Evolutionary conservation across 2,113 vertebrate species (phyloP), one percentile per base, ranked within the genome.

Genomic region (Eurystomus gularis): DNA sequence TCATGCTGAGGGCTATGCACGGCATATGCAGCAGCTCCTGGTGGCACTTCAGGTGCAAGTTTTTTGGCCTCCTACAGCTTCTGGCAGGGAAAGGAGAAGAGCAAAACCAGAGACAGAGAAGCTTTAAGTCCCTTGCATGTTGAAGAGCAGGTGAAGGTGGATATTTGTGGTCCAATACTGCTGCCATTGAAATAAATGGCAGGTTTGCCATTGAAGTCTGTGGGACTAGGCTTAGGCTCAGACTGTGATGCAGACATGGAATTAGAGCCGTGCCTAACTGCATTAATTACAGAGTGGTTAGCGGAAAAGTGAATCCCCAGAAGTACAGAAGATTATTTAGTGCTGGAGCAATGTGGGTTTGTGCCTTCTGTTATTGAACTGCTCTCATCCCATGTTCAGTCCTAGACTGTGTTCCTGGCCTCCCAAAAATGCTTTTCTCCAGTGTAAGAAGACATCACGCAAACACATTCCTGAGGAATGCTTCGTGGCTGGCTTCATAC

Each of bases 361-460:
- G 0, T 77, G 87, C n/a, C 42, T 92, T 55, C 71, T 83, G 35
- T 49, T 92, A 35, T 4, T 70, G 75, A 23, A 2, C 55, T 55
- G 33, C 76, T 82, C 44, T 78, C 61, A 52, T 17, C 20, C 15
- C 0, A 0, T 3, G 17, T 20, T 71, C 15, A 37, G 28, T 42
- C 42, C 55, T 35, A 24, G 31, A 28, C 51, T 2, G 3, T 49
- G 78, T 37, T 82, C 60, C 88, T 31, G 81, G 76, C 58, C 55
- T 78, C 76, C 49, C 72, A 23, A 55, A 93, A 90, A 64, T 6
- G 16, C 25, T 65, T 51, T 69, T 54, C 42, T 86, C 35, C 60
- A 0, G 0, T n/a, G 17, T 52, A 44, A 64, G 48, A 35, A 2
- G 46, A 17, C 7, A 3, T 42, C 77, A 86, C 0, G 0, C 64